Percentiles rank a stretch among this genome's conserved stretches.
phyloP scores from a whole-genome alignment of 2,113 vertebrate genomes.

The Erythrocebus patas region DNA sequence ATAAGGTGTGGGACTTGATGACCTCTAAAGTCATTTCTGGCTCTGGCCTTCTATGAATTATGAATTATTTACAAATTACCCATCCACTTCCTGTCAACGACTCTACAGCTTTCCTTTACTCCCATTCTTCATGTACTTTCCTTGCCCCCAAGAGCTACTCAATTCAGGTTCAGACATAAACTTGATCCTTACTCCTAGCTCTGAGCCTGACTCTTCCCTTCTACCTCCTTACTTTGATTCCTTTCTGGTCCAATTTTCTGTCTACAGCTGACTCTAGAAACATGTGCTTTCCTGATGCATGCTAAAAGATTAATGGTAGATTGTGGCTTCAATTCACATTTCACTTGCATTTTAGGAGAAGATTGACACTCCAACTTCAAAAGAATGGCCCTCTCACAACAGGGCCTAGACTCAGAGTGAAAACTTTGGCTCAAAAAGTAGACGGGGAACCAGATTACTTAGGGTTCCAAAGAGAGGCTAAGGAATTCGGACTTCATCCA shows the following conservation, averaged over 20 bases:
- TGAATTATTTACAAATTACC: neutral
- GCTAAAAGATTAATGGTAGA: neutral
- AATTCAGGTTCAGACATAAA: neutral
- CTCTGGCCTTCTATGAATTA: neutral
- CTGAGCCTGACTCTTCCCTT: neutral
- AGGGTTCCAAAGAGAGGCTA: neutral
- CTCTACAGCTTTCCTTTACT: neutral
- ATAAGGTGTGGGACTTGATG: neutral
- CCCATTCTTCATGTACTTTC: neutral
- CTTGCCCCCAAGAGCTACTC: neutral
- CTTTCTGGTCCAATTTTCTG: neutral
- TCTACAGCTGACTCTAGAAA: neutral
- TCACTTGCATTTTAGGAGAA: neutral
- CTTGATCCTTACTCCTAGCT: neutral
- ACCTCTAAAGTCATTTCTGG: neutral
- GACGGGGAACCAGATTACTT: neutral
- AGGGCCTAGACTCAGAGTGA: neutral
- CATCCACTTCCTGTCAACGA: neutral
- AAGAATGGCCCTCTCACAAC: neutral
- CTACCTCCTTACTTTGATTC: neutral
- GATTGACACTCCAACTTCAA: neutral
- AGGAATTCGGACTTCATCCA: neutral
- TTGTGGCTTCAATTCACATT: neutral
- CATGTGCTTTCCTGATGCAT: neutral
- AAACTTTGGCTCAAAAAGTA: neutral